Evolutionary conservation across 2,888 invertebrate species (phyloP).

Genomic region (Pseudococcus longispinus): DNA sequence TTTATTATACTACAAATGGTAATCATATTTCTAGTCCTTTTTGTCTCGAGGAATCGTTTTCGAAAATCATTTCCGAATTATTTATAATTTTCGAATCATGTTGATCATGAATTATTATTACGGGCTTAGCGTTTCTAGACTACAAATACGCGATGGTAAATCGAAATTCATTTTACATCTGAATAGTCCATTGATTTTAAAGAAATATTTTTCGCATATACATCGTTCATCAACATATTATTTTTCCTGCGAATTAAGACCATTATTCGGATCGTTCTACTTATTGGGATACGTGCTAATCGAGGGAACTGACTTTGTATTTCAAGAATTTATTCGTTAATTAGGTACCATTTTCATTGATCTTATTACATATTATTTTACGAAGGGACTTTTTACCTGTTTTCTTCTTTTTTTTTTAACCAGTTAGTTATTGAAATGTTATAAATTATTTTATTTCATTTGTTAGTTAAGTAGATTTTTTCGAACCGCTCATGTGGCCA

Average conservation of each 20-base stretch:
- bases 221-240: background rate
- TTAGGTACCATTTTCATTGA: background rate
- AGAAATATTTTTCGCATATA: background rate
- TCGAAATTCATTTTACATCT: background rate
- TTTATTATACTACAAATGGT: background rate
- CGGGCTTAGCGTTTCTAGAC: background rate
- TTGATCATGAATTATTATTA: background rate
- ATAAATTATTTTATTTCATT: conserved; percentile 11
- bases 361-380: conserved; percentile 2
- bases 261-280: background rate
- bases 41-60: background rate
- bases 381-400: background rate
- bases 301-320: background rate
- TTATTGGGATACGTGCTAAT: background rate
- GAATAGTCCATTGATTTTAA: background rate
- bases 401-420: background rate
- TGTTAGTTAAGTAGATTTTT: background rate
- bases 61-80: background rate
- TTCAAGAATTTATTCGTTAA: background rate
- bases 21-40: background rate
- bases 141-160: background rate
- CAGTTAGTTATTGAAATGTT: conserved; percentile 11
- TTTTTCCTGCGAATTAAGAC: background rate
- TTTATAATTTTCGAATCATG: background rate
- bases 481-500: background rate